Base-by-base conservation (phyloP, 2,797 vertebrate genomes). In the Neosilurus mollespiculum region DNA sequence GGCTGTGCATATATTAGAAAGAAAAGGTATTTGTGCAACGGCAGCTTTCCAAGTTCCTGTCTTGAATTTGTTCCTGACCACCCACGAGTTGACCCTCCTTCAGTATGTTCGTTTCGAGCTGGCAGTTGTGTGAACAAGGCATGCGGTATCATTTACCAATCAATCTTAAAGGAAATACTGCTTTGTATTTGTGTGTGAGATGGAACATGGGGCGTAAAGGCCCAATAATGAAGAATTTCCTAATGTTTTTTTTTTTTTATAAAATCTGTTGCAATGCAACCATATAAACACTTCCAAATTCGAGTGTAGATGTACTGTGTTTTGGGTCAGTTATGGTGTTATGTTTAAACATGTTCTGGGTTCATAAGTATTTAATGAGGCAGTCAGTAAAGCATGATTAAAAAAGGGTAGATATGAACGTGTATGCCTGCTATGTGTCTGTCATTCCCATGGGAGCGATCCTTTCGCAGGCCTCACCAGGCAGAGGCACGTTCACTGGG, bases 371-470 rank as follows among this genome's bases (percentile, higher is more conserved):
- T 56, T 10, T 69, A 59, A 62, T 20, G 67, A 80, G 6, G 56
- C 69, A 80, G 20, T 0, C 9, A 24, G 66, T 51, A 51, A 54
- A 53, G 54, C 24, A 43, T 15, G 64, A 56, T 70, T 54, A 12
- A 53, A 64, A 30, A 77, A 67, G 30, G 18, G 18, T 16, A 79
- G 4, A 72, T n/a, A 22, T 26, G 67, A 37, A 51, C 12, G 14
- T 20, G 49, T 6, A 51, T 20, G 65, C 24, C 76, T 83, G 76
- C 65, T 11, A 61, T 53, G 10, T 90, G 62, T n/a, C 22, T 22
- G 24, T 80, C 53, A n/a, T 69, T 64, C 81, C 93, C 92, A 69
- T 3, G 91, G 90, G 92, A 90, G 86, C 87, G 89, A 93, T 93
- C 92, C 88, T 88, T 91, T 94, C 91, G 88, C 90, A 89, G 90